phyloP scores from a whole-genome alignment of 2,113 vertebrate genomes.

The Siniperca knerii region DNA sequence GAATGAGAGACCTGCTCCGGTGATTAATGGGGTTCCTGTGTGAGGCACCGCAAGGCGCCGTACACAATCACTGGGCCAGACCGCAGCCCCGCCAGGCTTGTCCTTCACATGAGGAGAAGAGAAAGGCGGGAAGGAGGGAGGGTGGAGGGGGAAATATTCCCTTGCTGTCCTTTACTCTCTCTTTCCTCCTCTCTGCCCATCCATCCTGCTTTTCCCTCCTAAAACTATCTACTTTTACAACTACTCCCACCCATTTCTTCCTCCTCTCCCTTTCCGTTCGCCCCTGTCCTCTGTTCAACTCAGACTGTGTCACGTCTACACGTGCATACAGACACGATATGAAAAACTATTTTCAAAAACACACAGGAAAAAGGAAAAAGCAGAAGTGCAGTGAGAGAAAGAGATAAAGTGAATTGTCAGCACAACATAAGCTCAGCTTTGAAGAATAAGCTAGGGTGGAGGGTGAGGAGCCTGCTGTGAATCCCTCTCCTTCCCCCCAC shows the following conservation, averaged over 20 bases:
- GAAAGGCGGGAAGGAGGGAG: slow-evolving; percentile 75
- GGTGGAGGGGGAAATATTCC: slow-evolving; percentile 48
- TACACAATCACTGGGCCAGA: slow-evolving; percentile 82
- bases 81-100: slow-evolving; percentile 81
- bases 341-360: slow-evolving; percentile 24
- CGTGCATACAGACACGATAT: slow-evolving; percentile 26
- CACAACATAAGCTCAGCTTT: slow-evolving; percentile 56
- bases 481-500: slow-evolving; percentile 52
- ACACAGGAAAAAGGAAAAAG: slow-evolving; percentile 20
- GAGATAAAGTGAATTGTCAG: slow-evolving; percentile 68
- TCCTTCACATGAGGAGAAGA: slow-evolving; percentile 83
- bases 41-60: slow-evolving; percentile 80
- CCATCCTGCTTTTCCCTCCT: slow-evolving; percentile 61
- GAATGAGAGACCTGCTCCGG: slow-evolving; percentile 81
- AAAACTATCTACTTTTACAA: slow-evolving; percentile 60
- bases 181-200: slow-evolving; percentile 68
- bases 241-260: slow-evolving; percentile 47
- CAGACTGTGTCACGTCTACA: slow-evolving; percentile 56
- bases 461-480: slow-evolving; percentile 71
- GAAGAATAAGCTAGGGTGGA: slow-evolving; percentile 60
- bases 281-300: slow-evolving; percentile 58
- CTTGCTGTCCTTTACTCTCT: slow-evolving; percentile 69
- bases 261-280: slow-evolving; percentile 36
- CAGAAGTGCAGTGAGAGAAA: slow-evolving; percentile 26
- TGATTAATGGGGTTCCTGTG: slow-evolving; percentile 87